Evolutionary conservation across 2,888 invertebrate genomes (phyloP).

Genomic region (Teinopalpus imperialis): DNA sequence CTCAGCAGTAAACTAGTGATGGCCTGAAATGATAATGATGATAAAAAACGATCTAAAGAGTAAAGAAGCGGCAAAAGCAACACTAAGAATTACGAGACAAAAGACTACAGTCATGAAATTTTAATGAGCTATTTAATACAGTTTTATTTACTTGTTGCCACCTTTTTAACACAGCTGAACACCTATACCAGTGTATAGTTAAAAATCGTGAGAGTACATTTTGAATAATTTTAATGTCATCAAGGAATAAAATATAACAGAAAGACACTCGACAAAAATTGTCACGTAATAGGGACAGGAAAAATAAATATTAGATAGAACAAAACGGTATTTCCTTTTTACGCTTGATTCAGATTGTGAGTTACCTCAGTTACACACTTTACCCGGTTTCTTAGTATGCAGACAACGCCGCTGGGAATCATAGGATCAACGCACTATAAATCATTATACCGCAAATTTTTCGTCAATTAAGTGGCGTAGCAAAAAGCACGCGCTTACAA

Average conservation of each 20-base stretch:
- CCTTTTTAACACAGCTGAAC: constrained; percentile 2
- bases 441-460: constrained; percentile 7
- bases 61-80: too few species aligned
- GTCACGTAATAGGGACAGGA: constrained; percentile 12
- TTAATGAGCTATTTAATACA: too few species aligned
- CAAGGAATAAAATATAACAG: constrained; percentile 1
- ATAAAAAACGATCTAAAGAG: too few species aligned
- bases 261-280: neutral
- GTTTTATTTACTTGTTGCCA: too few species aligned
- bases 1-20: too few species aligned
- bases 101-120: too few species aligned
- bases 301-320: constrained; percentile 8
- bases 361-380: neutral
- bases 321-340: constrained; percentile 20
- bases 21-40: too few species aligned
- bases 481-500: neutral
- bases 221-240: neutral
- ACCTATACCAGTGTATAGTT: neutral
- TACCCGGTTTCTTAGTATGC: constrained; percentile 10
- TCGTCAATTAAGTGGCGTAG: neutral
- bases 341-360: constrained; percentile 1
- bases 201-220: neutral
- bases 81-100: too few species aligned
- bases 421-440: constrained; percentile 9
- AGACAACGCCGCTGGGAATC: neutral